Evolutionary conservation across 2,797 vertebrate species (phyloP).

Genomic region (Pantherophis vulpinus): DNA sequence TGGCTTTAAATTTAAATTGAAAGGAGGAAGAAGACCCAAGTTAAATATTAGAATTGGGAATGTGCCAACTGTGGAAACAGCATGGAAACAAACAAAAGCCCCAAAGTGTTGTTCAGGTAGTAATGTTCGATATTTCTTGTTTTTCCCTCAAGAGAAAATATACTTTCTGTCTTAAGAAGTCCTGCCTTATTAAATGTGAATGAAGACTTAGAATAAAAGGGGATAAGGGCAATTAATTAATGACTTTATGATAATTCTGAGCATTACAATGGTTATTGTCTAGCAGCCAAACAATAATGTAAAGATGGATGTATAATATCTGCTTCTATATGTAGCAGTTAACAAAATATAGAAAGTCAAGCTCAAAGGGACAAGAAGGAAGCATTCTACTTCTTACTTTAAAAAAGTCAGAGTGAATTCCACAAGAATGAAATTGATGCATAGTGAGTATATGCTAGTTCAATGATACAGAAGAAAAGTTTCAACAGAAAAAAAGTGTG

Average conservation of each 20-base stretch:
- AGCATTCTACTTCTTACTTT: slow-evolving; percentile 26
- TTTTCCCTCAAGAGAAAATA: neutral
- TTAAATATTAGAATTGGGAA: neutral
- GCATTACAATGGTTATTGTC: slow-evolving; percentile 30
- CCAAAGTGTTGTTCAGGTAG: neutral
- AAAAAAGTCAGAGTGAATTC: slow-evolving; percentile 4
- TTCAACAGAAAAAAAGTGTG: slow-evolving; percentile 36
- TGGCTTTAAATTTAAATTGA: neutral
- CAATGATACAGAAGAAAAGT: slow-evolving; percentile 41
- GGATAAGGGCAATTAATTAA: slow-evolving; percentile 6
- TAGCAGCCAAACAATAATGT: slow-evolving; percentile 32
- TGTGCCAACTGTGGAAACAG: neutral
- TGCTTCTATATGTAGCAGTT: slow-evolving; percentile 19
- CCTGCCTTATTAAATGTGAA: neutral
- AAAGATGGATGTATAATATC: neutral
- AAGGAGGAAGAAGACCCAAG: neutral
- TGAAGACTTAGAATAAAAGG: neutral
- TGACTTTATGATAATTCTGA: slow-evolving; percentile 8
- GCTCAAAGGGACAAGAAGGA: slow-evolving; percentile 29
- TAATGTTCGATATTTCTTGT: neutral
- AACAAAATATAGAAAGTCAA: slow-evolving; percentile 21
- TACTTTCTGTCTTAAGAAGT: neutral
- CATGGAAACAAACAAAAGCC: neutral
- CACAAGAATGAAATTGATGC: slow-evolving; percentile 10
- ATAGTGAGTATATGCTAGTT: slow-evolving; percentile 30